Percentiles rank a stretch among this genome's conserved stretches.
Conservation (phyloP, 2,797 vertebrate species). For the Mormyrus proboscirostris region DNA sequence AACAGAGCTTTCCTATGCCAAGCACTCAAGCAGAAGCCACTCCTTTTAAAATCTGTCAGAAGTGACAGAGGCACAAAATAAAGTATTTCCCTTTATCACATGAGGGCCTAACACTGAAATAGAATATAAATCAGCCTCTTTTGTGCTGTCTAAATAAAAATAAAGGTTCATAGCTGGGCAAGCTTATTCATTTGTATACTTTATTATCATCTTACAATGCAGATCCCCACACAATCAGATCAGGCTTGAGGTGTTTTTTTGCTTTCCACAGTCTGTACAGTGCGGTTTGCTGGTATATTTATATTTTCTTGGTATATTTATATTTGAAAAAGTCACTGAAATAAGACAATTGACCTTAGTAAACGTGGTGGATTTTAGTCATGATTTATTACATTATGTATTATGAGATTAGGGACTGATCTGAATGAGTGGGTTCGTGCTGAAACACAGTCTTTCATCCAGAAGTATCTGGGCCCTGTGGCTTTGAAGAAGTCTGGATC, state of each 20-base stretch:
- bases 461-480: conserved; percentile 48
- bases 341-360: background rate
- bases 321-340: conserved; percentile 4
- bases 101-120: conserved; percentile 16
- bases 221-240: background rate
- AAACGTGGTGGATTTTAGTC: conserved; percentile 4
- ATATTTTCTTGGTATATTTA: background rate
- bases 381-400: background rate
- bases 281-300: background rate
- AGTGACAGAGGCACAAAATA: background rate
- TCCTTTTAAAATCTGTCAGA: conserved; percentile 4
- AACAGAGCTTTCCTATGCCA: background rate
- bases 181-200: background rate
- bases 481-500: conserved; percentile 17
- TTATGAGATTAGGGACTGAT: background rate
- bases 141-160: background rate
- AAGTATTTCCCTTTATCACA: conserved; percentile 11
- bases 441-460: background rate
- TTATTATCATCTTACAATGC: background rate
- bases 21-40: background rate
- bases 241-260: background rate
- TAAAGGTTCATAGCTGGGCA: background rate
- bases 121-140: conserved; percentile 26
- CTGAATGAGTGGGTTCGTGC: background rate
- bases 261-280: background rate